Evolutionary conservation across 2,888 invertebrate species (phyloP), one percentile per base, ranked within the genome.

Genomic region (Ethmia dodecea): DNA sequence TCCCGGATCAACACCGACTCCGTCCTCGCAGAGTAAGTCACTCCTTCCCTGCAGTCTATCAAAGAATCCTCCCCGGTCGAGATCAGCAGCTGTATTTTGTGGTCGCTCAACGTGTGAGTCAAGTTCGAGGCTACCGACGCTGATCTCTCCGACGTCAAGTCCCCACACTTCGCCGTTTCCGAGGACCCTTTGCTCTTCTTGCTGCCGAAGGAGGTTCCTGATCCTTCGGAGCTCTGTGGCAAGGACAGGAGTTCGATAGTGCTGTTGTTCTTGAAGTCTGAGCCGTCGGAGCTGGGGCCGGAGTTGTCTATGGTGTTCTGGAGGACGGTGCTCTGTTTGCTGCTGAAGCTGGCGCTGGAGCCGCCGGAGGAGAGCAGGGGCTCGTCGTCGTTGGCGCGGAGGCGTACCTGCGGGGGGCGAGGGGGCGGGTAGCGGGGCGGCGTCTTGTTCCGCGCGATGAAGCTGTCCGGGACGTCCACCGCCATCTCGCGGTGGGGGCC

Each of bases 401-500:
- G 73, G 52, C 80, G 83, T 84, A 91, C 89, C 89, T 90, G 90
- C 49, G 90, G 88, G 51, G 91, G 91, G 55, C 93, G 90, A 34
- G 94, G 94, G 31, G 94, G 94, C 45, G 94, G 94, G 89, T 95
- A 96, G 60, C 95, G 89, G 24, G 96, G 97, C 27, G 96, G 95
- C 48, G 95, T 95, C 87, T 97, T 97, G 80, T 93, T 94, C 62
- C 94, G 88, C 52, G 94, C 95, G 65, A 96, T 92, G 88, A 97
- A 97, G 61, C 93, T 93, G 75, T 97, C 97, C 66, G 98, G 98
- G 62, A 97, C 97, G 87, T 98, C 98, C 78, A 98, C 97, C 73
- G 98, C 97, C 95, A 98, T 96, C 91, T 98, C 98, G 73, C 98
- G 93, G 89, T 97, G 97, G 67, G 95, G 95, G 78, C 94, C 93